phyloP scores from a whole-genome alignment of 2,113 vertebrate genomes.

The Eulemur macaco region DNA sequence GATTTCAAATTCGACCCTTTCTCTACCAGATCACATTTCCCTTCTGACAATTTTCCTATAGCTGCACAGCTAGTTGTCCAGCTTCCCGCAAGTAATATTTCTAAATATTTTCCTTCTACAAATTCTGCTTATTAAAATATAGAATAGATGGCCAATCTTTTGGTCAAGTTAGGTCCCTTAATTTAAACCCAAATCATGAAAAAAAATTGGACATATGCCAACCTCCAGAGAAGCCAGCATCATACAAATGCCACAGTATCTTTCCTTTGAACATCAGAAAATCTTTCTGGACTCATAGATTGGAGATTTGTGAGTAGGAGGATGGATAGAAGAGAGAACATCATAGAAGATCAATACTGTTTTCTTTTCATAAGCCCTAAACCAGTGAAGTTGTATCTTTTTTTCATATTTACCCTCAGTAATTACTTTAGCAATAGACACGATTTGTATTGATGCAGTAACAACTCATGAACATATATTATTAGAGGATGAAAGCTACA shows the following conservation, averaged over 20 bases:
- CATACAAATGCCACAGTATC: not conserved
- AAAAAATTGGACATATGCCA: not conserved
- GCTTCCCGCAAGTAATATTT: not conserved
- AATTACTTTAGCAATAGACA: slow-evolving; percentile 44
- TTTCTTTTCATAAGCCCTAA: slow-evolving; percentile 26
- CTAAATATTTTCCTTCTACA: not conserved
- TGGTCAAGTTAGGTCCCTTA: not conserved
- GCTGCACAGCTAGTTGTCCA: not conserved
- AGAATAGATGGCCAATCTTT: not conserved
- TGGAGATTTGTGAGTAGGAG: not conserved
- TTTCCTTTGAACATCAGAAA: not conserved
- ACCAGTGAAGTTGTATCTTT: not conserved
- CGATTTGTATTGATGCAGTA: slow-evolving; percentile 14
- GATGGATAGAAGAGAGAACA: not conserved
- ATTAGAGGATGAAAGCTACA: slow-evolving; percentile 48
- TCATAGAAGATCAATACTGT: not conserved
- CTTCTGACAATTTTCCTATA: not conserved
- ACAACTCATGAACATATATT: slow-evolving; percentile 49
- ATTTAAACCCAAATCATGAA: not conserved
- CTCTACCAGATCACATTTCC: not conserved
- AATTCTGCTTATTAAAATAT: slow-evolving; percentile 3
- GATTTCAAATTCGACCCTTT: not conserved
- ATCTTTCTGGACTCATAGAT: not conserved
- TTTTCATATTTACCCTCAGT: slow-evolving; percentile 45
- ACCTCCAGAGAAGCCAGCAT: not conserved